Conservation (phyloP, 2,888 invertebrate genomes). For the Acleris holmiana region DNA sequence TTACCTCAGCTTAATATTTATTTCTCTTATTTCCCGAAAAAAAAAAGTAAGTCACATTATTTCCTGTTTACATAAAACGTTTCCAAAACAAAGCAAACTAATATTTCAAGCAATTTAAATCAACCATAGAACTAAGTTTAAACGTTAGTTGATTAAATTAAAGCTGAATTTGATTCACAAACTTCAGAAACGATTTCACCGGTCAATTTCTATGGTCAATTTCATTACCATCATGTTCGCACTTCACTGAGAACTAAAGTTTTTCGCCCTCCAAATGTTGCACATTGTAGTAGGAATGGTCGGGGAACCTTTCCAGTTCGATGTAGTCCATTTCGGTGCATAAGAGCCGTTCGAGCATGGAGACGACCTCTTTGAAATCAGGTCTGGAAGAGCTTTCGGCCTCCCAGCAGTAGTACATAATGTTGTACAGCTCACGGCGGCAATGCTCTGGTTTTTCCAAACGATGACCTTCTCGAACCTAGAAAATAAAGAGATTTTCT, state of each 20-base stretch:
- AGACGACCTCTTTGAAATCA: constrained; percentile 92
- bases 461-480: constrained; percentile 95
- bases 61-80: no score
- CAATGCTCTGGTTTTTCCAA: constrained; percentile 97
- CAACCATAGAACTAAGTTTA: no score
- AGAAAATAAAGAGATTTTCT: constrained; percentile 26
- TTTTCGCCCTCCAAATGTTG: constrained; percentile 94
- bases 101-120: no score
- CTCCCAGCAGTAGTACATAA: constrained; percentile 98
- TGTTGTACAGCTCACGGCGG: constrained; percentile 95
- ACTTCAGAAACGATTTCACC: constrained; percentile 11
- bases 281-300: constrained; percentile 96
- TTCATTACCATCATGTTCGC: constrained; percentile 21
- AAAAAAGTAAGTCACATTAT: no score
- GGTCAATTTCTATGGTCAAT: constrained; percentile 10
- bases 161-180: background rate
- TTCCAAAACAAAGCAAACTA: no score
- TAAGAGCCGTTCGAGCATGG: constrained; percentile 91
- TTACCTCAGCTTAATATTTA: no score
- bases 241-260: constrained; percentile 51
- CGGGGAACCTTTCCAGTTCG: constrained; percentile 95
- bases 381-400: constrained; percentile 93
- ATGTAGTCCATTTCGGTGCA: constrained; percentile 97
- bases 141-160: background rate
- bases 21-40: no score